Percentiles rank a stretch among this genome's conserved stretches.
phyloP scores from a whole-genome alignment of 2,113 vertebrate species.

The Geothlypis trichas region DNA sequence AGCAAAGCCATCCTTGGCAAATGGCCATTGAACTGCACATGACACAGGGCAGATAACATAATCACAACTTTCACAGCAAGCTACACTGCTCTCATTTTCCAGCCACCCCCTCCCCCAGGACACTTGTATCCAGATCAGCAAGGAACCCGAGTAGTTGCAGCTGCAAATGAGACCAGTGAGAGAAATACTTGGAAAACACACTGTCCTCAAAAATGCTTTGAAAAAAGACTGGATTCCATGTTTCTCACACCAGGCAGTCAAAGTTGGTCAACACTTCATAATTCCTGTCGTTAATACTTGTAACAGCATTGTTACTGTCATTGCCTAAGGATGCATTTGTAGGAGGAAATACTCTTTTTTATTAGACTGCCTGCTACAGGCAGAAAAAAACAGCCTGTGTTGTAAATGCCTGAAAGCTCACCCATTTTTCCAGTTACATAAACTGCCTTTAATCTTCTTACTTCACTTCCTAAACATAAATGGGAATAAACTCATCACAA shows the following conservation, averaged over 20 bases:
- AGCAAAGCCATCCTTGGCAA: background rate
- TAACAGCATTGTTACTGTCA: background rate
- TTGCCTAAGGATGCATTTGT: background rate
- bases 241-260: background rate
- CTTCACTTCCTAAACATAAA: constrained; percentile 13
- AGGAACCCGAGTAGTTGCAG: background rate
- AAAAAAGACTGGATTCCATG: background rate
- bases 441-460: constrained; percentile 22
- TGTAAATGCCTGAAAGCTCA: background rate
- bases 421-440: background rate
- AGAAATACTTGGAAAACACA: background rate
- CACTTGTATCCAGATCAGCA: background rate
- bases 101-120: background rate
- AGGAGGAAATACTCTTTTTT: background rate
- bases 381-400: background rate
- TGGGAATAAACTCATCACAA: constrained; percentile 10
- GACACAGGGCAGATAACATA: background rate
- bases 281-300: constrained; percentile 10
- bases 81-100: background rate
- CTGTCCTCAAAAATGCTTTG: background rate
- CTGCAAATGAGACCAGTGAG: background rate
- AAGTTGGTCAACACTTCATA: background rate
- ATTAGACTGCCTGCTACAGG: background rate
- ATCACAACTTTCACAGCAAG: background rate
- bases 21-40: background rate